Percentiles rank a stretch among this genome's conserved stretches.
Conservation (phyloP, 2,113 vertebrate genomes). For the Illadopsis cleaveri region DNA sequence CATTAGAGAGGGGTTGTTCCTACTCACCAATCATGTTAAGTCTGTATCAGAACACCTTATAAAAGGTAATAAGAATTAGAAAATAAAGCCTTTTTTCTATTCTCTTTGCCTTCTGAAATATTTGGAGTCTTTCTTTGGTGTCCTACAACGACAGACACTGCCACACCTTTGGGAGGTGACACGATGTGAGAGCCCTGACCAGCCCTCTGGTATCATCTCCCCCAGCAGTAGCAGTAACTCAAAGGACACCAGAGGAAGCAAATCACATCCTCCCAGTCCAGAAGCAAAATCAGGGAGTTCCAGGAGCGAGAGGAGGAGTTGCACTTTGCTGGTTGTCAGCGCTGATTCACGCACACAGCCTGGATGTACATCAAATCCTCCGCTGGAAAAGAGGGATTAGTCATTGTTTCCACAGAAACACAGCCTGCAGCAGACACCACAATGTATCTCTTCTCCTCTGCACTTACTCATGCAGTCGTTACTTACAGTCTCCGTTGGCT, state of each 20-base stretch:
- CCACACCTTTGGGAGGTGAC: no score
- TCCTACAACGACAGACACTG: no score
- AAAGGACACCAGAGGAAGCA: fast-evolving
- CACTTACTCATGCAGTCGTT: neutral
- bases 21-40: no score
- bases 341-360: slow-evolving; percentile 5
- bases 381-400: neutral
- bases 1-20: no score
- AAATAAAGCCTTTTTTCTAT: no score
- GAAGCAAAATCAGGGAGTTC: neutral
- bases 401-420: slow-evolving; percentile 39
- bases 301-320: neutral
- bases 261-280: fast-evolving
- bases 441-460: neutral
- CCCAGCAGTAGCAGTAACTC: neutral
- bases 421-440: slow-evolving; percentile 24
- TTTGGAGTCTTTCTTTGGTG: no score
- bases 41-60: no score
- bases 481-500: neutral
- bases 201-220: neutral
- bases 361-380: neutral
- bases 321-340: neutral
- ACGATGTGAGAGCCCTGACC: no score
- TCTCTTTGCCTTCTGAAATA: no score
- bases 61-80: no score